These are phyloP conservation scores for Aurelia aurita complex sp. Pacific DNA, from an alignment of 30 jellyfish, hydroid and myxozoan genomes.

Conservation along the genomic window DNA sequence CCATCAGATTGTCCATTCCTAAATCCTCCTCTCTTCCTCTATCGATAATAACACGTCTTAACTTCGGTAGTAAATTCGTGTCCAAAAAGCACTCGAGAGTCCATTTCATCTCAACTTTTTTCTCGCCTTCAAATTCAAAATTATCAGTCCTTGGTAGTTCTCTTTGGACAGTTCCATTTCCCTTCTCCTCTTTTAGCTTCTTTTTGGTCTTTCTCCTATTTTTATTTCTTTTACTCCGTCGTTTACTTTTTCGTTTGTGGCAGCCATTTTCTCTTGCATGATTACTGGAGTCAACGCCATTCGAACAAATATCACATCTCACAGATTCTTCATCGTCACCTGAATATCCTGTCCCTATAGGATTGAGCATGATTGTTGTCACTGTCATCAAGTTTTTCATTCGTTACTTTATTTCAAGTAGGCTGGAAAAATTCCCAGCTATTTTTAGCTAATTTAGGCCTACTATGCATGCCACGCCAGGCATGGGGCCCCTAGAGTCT, in stretches of 20 bases:
- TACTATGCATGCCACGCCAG: no score
- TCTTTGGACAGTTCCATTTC: constrained; percentile 20
- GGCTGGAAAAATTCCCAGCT: no score
- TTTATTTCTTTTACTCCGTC: constrained; percentile 44
- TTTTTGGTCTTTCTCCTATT: background rate
- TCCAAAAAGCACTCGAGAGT: constrained; percentile 63
- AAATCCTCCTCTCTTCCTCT: constrained; percentile 64
- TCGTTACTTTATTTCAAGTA: no score
- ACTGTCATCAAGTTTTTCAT: no score
- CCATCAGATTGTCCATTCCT: constrained; percentile 67
- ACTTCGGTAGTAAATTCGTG: constrained; percentile 33
- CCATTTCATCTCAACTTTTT: constrained; percentile 65
- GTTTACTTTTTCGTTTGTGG: constrained; percentile 19
- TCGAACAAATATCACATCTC: constrained; percentile 63
- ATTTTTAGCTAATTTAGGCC: no score
- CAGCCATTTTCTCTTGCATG: background rate
- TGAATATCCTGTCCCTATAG: constrained; percentile 67
- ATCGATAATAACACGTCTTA: constrained; percentile 56
- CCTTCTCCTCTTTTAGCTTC: constrained; percentile 10
- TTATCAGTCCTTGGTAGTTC: constrained; percentile 56
- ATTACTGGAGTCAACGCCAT: constrained; percentile 1
- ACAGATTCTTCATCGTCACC: constrained; percentile 71
- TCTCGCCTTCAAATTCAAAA: constrained; percentile 74
- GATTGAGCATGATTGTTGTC: background rate
- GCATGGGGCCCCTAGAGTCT: no score